Percentiles rank a stretch among this genome's conserved stretches.
phyloP scores from a whole-genome alignment of 2,113 vertebrate genomes.

The Cygnus atratus region DNA sequence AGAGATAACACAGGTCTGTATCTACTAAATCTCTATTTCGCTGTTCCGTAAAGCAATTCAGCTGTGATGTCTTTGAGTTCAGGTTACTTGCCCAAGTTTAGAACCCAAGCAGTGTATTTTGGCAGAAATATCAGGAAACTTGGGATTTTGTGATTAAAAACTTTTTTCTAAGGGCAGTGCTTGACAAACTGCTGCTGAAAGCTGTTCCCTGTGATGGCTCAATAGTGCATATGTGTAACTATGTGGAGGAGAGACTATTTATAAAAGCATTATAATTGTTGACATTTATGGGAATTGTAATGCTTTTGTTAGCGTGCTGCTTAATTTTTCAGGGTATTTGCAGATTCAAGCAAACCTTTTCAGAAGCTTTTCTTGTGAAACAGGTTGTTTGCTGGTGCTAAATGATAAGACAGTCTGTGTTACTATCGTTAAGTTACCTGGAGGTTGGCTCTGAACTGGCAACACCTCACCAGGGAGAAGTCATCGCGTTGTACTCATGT shows the following conservation, averaged over 20 bases:
- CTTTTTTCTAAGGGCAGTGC: accelerated
- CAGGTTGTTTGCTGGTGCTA: not conserved
- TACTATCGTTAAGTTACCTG: not conserved
- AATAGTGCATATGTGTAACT: not conserved
- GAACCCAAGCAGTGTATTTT: not conserved
- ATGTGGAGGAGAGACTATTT: not conserved
- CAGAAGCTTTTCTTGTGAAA: not conserved
- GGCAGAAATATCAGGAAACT: not conserved
- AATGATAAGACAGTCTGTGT: not conserved
- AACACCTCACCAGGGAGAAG: not conserved
- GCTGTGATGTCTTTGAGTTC: not conserved
- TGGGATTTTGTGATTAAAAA: not conserved
- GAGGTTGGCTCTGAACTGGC: not conserved
- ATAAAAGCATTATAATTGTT: not conserved
- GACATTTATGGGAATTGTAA: not conserved
- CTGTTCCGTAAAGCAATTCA: not conserved
- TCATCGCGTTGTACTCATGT: not conserved
- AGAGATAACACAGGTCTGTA: not conserved
- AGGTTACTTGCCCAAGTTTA: not conserved
- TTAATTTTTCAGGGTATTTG: not conserved
- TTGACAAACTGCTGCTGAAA: not conserved
- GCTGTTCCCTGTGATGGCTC: not conserved
- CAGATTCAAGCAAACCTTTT: not conserved
- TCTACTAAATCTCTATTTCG: not conserved
- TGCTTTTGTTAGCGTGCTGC: not conserved